phyloP scores from a whole-genome alignment of 2,888 invertebrate species.

The Mechanitis messenoides region DNA sequence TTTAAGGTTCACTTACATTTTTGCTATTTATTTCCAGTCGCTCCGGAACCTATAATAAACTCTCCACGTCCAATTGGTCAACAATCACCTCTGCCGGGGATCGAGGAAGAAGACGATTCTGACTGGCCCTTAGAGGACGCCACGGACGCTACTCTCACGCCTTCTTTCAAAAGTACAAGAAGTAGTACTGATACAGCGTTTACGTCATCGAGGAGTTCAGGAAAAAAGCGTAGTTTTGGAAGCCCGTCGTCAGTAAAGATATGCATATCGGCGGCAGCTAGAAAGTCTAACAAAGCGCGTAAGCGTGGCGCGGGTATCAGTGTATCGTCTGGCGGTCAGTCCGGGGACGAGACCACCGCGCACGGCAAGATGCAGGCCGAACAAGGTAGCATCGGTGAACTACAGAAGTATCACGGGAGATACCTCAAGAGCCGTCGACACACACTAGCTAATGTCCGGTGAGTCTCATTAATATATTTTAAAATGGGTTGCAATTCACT shows the following conservation, averaged over 20 bases:
- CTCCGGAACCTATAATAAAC: slow-evolving; percentile 72
- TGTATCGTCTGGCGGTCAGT: slow-evolving; percentile 44
- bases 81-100: slow-evolving; percentile 86
- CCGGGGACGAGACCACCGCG: slow-evolving; percentile 55
- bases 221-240: slow-evolving; percentile 71
- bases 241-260: slow-evolving; percentile 78
- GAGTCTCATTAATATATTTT: slow-evolving; percentile 62
- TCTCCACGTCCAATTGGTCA: slow-evolving; percentile 78
- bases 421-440: slow-evolving; percentile 91
- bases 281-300: slow-evolving; percentile 71
- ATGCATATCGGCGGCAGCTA: slow-evolving; percentile 74
- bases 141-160: slow-evolving; percentile 68
- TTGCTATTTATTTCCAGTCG: slow-evolving; percentile 64
- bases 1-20: neutral
- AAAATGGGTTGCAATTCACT: neutral
- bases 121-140: slow-evolving; percentile 75
- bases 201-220: slow-evolving; percentile 69
- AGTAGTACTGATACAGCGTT: slow-evolving; percentile 73
- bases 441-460: slow-evolving; percentile 95
- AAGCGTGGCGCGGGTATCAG: slow-evolving; percentile 67
- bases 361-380: slow-evolving; percentile 91
- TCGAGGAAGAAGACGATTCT: slow-evolving; percentile 88
- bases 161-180: slow-evolving; percentile 70
- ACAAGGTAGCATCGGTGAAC: slow-evolving; percentile 92
- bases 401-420: slow-evolving; percentile 91